These are phyloP conservation scores for Nothobranchius furzeri DNA, from an alignment of 2,113 vertebrate genomes.

Conservation along the genomic window DNA sequence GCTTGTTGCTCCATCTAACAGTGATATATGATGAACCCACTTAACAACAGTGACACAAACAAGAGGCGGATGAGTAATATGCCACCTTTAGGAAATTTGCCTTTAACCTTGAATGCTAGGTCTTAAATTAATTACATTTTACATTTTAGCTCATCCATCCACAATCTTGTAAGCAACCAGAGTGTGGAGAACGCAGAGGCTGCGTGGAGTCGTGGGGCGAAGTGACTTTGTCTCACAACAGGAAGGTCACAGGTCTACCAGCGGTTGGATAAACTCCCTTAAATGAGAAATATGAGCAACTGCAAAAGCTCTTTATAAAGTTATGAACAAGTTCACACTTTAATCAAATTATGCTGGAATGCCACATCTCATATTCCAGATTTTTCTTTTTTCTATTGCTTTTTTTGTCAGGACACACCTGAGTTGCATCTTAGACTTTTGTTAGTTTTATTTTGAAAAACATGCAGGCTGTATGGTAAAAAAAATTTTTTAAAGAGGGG, in stretches of 20 bases:
- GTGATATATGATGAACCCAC: constrained; percentile 14
- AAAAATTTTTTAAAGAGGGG: background rate
- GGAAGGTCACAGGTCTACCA: constrained; percentile 64
- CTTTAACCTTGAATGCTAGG: constrained; percentile 18
- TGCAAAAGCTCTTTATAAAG: constrained; percentile 17
- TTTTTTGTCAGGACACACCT: background rate
- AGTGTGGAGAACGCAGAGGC: constrained; percentile 21
- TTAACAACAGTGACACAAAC: constrained; percentile 23
- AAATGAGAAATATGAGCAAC: constrained; percentile 64
- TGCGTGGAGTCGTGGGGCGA: constrained; percentile 47
- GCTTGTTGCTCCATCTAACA: constrained; percentile 21
- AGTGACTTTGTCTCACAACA: constrained; percentile 66
- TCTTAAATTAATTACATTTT: constrained; percentile 34
- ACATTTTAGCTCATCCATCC: constrained; percentile 27
- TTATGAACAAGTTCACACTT: background rate
- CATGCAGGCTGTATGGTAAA: background rate
- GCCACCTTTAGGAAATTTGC: constrained; percentile 20
- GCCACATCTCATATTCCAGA: background rate
- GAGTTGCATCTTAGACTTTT: background rate
- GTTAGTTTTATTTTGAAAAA: background rate
- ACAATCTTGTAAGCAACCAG: constrained; percentile 17
- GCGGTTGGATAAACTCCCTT: constrained; percentile 59
- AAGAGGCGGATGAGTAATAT: constrained; percentile 40
- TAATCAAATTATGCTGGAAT: background rate
- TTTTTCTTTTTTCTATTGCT: background rate